Base-by-base conservation (phyloP, 2,797 vertebrate species). In the Acanthurus leucopareius region DNA sequence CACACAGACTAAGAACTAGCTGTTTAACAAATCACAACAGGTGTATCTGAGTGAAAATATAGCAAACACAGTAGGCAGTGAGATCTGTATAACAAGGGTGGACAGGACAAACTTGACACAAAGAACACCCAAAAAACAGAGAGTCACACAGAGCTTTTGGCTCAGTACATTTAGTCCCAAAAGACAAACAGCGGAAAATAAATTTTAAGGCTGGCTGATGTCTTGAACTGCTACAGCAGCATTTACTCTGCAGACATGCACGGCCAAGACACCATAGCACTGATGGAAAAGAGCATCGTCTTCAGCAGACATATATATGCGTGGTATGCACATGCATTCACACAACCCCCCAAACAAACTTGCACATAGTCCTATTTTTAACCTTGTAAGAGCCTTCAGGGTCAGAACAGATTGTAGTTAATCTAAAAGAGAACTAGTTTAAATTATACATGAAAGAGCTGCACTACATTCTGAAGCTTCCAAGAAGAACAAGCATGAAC, bases 361-460 rank as follows among this genome's bases (percentile, higher is more conserved):
- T 17, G 17, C 73, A 78, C 62, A 85, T 45, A 19, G 54, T 70
- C 59, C 92, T 93, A 90, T 92, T 93, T 94, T 87, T 93, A 94
- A 87, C 81, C 84, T 69, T 2, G 61, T 48, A 47, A 75, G 77
- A 89, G 86, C 80, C 85, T 54, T 73, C 78, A 51, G 84, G 86
- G 73, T 86, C 69, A 32, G 83, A 92, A 82, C 92, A 92, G 89
- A 92, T 86, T 93, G 91, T 51, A 73, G 86, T 66, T 88, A 52
- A 89, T 90, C 88, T 92, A 79, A 85, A 85, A 86, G 88, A 86
- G 84, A 76, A 72, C 73, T 52, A 66, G 67, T 82, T 86, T 95
- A 84, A 95, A 95, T 95, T 92, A 94, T 94, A 95, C 79, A 96
- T 94, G 89, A 91, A 87, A 90, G 90, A 86, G 85, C 84, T 62